A percentile compares a stretch with the other conserved stretches of the same genome.
These are phyloP conservation scores for Crax fasciolata DNA, from an alignment of 2,797 vertebrate species.

Conservation along the genomic window DNA sequence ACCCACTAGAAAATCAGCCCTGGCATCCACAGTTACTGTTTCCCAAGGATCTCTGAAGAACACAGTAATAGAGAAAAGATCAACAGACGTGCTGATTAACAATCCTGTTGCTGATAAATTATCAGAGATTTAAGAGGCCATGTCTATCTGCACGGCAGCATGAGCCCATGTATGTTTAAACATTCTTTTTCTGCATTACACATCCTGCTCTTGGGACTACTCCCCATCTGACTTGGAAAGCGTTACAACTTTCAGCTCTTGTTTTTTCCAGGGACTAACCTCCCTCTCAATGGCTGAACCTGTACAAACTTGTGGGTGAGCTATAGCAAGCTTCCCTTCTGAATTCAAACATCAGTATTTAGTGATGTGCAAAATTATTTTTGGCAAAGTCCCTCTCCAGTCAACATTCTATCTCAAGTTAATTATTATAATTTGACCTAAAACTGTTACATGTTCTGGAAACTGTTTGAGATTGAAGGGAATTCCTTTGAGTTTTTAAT, in stretches of 20 bases:
- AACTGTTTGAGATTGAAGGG: conserved; percentile 40
- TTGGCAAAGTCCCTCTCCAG: conserved; percentile 55
- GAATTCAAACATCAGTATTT: conserved; percentile 28
- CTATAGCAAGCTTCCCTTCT: conserved; percentile 54
- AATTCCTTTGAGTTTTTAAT: conserved; percentile 71
- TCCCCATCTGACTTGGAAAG: conserved; percentile 33
- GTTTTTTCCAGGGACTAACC: not conserved
- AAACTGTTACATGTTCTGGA: conserved; percentile 60
- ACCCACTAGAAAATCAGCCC: not conserved
- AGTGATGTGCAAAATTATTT: conserved; percentile 58
- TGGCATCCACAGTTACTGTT: conserved; percentile 25
- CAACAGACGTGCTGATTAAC: not conserved
- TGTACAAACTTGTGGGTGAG: conserved; percentile 69
- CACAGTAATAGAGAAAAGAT: not conserved
- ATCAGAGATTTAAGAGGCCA: conserved; percentile 2
- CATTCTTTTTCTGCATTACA: conserved; percentile 3
- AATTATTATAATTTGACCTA: conserved; percentile 71
- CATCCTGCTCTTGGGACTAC: conserved; percentile 1
- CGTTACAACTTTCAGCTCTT: not conserved
- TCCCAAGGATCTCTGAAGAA: conserved; percentile 14
- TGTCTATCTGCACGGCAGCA: not conserved
- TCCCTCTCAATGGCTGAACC: conserved; percentile 9
- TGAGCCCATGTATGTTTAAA: conserved; percentile 13
- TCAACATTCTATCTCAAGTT: conserved; percentile 52
- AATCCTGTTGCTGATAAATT: conserved; percentile 21